Conservation (phyloP, 2,113 vertebrate species). For the Vireo altiloquus region DNA sequence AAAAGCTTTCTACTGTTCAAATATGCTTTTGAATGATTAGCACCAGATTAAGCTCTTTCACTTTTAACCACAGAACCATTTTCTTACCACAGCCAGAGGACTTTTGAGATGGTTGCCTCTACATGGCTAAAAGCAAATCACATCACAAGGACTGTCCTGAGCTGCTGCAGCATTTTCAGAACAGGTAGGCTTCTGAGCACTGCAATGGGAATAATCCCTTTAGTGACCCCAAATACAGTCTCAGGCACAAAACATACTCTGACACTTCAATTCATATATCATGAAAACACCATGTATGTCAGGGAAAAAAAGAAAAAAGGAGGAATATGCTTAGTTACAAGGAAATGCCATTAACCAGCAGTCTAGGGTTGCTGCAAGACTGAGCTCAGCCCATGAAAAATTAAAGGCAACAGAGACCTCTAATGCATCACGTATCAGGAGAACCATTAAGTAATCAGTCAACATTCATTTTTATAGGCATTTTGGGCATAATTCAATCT, state of each 20-base stretch:
- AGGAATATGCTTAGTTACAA: not conserved
- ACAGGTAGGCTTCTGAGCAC: not conserved
- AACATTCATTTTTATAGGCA: conserved; percentile 46
- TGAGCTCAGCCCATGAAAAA: conserved; percentile 42
- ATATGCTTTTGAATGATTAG: not conserved
- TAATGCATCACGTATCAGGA: conserved; percentile 37
- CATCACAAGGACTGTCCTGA: not conserved
- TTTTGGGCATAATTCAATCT: conserved; percentile 53
- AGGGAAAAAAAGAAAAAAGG: not conserved
- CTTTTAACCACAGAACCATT: not conserved
- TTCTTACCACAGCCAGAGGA: not conserved
- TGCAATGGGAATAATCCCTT: not conserved
- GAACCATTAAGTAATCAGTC: conserved; percentile 47
- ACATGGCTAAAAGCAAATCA: not conserved
- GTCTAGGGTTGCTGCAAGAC: not conserved
- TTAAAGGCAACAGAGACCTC: conserved; percentile 51
- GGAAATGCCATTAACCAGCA: conserved; percentile 19
- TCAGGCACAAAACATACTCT: not conserved
- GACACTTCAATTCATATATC: not conserved
- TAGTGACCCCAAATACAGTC: not conserved
- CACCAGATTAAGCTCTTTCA: not conserved
- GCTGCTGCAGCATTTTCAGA: not conserved
- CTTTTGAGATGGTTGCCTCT: not conserved
- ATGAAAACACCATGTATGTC: not conserved
- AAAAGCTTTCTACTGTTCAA: not conserved